Conservation (phyloP, 2,888 invertebrate species). For the Alsophila aescularia region DNA sequence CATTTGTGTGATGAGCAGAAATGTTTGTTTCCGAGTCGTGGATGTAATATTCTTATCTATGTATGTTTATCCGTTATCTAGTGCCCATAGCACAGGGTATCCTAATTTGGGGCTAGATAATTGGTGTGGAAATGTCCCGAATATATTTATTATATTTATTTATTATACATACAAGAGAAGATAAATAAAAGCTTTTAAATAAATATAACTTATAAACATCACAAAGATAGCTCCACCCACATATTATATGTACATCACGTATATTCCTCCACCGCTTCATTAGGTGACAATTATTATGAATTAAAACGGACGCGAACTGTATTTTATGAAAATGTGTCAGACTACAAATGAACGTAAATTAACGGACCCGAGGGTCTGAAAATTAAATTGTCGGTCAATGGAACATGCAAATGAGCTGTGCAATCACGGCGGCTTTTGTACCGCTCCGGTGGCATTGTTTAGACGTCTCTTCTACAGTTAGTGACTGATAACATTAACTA, state of each 20-base stretch:
- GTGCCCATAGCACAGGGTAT: no score
- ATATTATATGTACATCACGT: conserved; percentile 1
- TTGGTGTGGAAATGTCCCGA: no score
- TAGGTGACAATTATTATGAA: conserved; percentile 51
- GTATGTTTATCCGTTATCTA: no score
- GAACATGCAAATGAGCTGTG: conserved; percentile 75
- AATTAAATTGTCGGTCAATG: conserved; percentile 79
- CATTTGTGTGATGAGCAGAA: no score
- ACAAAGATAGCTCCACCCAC: neutral
- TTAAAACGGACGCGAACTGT: conserved; percentile 46
- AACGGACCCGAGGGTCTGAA: conserved; percentile 56
- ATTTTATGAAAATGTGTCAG: conserved; percentile 43
- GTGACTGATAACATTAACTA: conserved; percentile 7
- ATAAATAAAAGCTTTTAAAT: no score
- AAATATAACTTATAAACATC: no score
- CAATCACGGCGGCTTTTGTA: conserved; percentile 75
- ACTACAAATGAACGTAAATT: conserved; percentile 62
- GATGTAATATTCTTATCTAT: no score
- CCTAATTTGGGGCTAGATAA: no score
- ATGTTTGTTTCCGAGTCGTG: no score
- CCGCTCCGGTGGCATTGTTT: conserved; percentile 62
- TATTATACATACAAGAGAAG: no score
- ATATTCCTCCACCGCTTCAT: conserved; percentile 38
- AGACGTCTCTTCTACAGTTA: conserved; percentile 39
- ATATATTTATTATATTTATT: no score